Evolutionary conservation across 2,888 invertebrate species (phyloP), one percentile per base, ranked within the genome.

Genomic region (Leucophora obtusa): DNA sequence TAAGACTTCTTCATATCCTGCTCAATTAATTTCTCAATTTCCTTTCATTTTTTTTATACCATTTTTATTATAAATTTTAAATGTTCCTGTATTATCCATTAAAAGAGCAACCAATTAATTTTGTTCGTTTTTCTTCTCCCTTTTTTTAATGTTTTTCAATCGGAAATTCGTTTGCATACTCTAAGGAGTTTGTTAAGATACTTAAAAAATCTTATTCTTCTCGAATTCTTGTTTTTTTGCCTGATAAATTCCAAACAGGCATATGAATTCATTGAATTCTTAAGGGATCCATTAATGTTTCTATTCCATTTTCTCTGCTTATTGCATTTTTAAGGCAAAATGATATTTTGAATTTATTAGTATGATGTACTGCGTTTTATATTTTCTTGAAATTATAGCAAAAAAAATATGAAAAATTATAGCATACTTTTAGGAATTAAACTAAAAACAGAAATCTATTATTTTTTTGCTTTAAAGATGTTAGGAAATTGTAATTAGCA

Each of bases 191-290:
- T n/a, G 28, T 28, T 28, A 28, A 28, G 6, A 28, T 28, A 10
- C 17, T 17, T 18, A 53, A 17, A 2, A 3, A 53, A 11, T 54
- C 21, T 54, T 33, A 47, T 21, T 24, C 43, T 50, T 62, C 11
- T 63, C n/a, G 33, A 58, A 24, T 69, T 6, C 6, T 7, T 28
- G 28, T 75, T 69, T 75, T 69, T 50, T 17, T 60, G 69, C 56
- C n/a, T 75, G 56, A 75, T 62, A 69, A 63, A 75, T 69, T 76
- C 51, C 69, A 28, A 76, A 69, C 69, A 69, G 69, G 69, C 69
- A 56, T 62, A 76, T 76, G 62, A 76, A 76, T 76, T 76, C 69
- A 69, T 69, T 76, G 69, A 69, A 76, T 69, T 50, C 75, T 50
- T 63, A 24, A 35, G 69, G 69, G 75, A 69, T 51, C 33, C 63